phyloP scores from a whole-genome alignment of 2,113 vertebrate genomes.

The Ptyas mucosa region DNA sequence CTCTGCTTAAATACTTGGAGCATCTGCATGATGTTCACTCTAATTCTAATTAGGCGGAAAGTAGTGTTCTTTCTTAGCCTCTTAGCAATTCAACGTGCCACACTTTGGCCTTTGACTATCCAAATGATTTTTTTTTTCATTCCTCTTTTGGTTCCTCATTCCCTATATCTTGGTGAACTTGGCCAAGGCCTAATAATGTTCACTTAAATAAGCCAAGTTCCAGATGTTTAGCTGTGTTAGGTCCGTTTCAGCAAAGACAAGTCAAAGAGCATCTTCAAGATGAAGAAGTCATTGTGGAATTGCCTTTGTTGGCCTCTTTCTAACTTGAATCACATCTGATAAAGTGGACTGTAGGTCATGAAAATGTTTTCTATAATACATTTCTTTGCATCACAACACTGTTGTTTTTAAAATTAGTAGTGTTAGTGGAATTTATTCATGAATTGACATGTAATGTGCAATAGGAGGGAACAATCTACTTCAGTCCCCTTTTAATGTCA shows the following conservation, averaged over 20 bases:
- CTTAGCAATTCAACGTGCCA: background rate
- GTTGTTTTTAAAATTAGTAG: background rate
- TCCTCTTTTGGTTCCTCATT: background rate
- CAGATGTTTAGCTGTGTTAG: background rate
- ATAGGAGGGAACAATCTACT: background rate
- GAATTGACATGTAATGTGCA: background rate
- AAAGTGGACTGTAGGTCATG: background rate
- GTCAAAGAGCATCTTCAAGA: background rate
- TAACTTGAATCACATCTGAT: background rate
- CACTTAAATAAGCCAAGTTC: background rate
- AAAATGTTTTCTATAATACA: background rate
- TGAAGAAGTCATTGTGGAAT: background rate
- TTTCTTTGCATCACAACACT: no score
- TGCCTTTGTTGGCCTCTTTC: background rate
- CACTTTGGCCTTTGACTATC: background rate
- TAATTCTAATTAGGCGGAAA: background rate
- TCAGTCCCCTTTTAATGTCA: background rate
- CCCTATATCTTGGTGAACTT: background rate
- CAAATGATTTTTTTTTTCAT: background rate
- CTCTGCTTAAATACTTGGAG: slow-evolving; percentile 38
- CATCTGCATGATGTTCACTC: background rate
- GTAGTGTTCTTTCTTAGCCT: background rate
- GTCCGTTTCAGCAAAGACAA: background rate
- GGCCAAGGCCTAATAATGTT: background rate
- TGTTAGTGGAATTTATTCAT: background rate